A percentile compares a stretch with the other conserved stretches of the same genome.
phyloP scores from a whole-genome alignment of 2,888 invertebrate genomes.

The Microctonus aethiopoides region DNA sequence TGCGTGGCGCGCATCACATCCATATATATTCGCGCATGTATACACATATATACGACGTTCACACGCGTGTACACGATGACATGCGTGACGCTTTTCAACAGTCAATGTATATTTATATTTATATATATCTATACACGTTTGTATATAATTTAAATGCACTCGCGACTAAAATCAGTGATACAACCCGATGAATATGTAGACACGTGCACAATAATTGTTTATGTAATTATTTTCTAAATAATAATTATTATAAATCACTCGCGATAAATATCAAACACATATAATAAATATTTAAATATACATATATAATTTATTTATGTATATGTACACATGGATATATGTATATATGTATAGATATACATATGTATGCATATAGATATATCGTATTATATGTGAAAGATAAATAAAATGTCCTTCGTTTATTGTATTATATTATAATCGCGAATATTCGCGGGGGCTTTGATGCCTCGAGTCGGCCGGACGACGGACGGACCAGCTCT shows the following conservation, averaged over 20 bases:
- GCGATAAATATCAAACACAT: neutral
- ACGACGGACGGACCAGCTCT: slow-evolving; percentile 66
- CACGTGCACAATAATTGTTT: neutral
- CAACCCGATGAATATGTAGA: neutral
- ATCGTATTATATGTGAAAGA: slow-evolving; percentile 21
- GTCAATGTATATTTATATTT: slow-evolving; percentile 7
- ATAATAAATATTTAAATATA: neutral
- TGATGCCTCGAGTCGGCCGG: slow-evolving; percentile 64
- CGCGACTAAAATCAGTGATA: slow-evolving; percentile 23
- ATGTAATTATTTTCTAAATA: neutral
- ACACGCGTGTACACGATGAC: slow-evolving; percentile 21
- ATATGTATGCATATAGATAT: neutral
- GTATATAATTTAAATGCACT: neutral
- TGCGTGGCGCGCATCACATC: slow-evolving; percentile 21
- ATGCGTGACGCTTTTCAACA: slow-evolving; percentile 4
- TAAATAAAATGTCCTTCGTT: slow-evolving; percentile 8
- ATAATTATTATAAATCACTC: neutral
- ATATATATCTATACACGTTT: neutral
- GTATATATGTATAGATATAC: slow-evolving; percentile 10
- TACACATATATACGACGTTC: neutral
- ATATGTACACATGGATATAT: neutral
- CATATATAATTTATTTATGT: neutral
- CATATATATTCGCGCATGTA: slow-evolving; percentile 21
- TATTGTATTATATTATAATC: slow-evolving; percentile 42
- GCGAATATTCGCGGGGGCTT: slow-evolving; percentile 58